Base-by-base conservation (phyloP, 2,888 invertebrate genomes). In the Noctua comes region DNA sequence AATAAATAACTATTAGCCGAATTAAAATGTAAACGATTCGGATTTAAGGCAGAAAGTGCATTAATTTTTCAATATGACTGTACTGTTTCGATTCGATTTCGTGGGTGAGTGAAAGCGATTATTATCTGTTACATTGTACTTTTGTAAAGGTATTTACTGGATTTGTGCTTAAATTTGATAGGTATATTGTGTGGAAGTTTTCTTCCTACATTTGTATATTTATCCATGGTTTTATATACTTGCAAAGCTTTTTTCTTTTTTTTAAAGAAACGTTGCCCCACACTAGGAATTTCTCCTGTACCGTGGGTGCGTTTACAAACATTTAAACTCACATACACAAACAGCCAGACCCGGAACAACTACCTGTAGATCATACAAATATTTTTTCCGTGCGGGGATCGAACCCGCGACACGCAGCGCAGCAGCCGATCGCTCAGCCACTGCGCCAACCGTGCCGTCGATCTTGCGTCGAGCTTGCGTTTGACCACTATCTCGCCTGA, bases 11-110 rank as follows among this genome's bases (percentile, higher is more conserved):
- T 66, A 69, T 78, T 73, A 65, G 43, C 71, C 27, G n/a, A 70
- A 73, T 82, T 62, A 73, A 85, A 80, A 36, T 70, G 73, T 21
- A 70, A 85, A 70, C 57, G 31, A 68, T 68, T 77, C 68, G 13
- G 51, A 77, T 62, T 77, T 59, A 77, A 66, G 13, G 65, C 59
- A 54, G 77, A 83, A 73, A 24, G 66, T 72, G 40, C 27, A 70
- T 79, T 1, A 27, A 54, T 76, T 81, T 82, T 83, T 69, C n/a
- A 66, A 69, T 48, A 59, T 8, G 36, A 2, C 18, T 64, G 54
- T 54, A 40, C 8, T 83, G 64, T 65, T 71, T 65, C 65, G 54
- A 69, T 79, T 83, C 18, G 24, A 77, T 69, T 78, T 59, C 51
- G 21, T 54, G 79, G 36, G 7, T 65, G 72, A 43, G 3, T 78